Evolutionary conservation across 2,113 vertebrate genomes (phyloP).

Genomic region (Calypte anna): DNA sequence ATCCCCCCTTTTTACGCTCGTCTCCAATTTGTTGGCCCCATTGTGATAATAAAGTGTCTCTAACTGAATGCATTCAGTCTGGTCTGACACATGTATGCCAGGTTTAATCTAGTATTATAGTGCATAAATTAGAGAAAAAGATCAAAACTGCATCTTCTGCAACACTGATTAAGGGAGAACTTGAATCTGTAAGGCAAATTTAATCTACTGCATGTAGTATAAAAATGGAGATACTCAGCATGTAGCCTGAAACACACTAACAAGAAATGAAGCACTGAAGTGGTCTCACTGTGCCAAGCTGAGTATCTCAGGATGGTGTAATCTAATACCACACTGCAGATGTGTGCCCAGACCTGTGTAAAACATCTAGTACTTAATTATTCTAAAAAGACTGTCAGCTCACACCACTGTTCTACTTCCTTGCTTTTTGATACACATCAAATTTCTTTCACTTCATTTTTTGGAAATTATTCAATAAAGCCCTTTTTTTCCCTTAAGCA

Average conservation of each 20-base stretch:
- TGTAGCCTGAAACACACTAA: not conserved
- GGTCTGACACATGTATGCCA: conserved; percentile 13
- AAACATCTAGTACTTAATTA: not conserved
- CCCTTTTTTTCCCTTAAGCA: not conserved
- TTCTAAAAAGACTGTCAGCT: not conserved
- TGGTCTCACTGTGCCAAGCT: not conserved
- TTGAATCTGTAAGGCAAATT: conserved; percentile 42
- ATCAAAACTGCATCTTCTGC: not conserved
- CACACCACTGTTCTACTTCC: not conserved
- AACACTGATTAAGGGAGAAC: conserved; percentile 44
- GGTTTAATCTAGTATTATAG: conserved; percentile 6
- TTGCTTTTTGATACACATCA: not conserved
- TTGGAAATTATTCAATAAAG: not conserved
- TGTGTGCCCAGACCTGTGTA: not conserved
- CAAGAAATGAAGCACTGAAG: conserved; percentile 27
- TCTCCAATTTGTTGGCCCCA: conserved; percentile 6
- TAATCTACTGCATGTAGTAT: not conserved
- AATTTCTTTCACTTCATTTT: not conserved
- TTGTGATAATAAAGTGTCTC: conserved; percentile 25
- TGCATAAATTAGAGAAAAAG: conserved; percentile 9
- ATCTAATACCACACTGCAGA: not conserved
- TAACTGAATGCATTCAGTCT: conserved; percentile 27
- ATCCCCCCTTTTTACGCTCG: not conserved
- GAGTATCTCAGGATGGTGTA: not conserved
- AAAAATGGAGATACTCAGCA: not conserved